Base-by-base conservation (phyloP, 2,113 vertebrate genomes). In the Bufo bufo region DNA sequence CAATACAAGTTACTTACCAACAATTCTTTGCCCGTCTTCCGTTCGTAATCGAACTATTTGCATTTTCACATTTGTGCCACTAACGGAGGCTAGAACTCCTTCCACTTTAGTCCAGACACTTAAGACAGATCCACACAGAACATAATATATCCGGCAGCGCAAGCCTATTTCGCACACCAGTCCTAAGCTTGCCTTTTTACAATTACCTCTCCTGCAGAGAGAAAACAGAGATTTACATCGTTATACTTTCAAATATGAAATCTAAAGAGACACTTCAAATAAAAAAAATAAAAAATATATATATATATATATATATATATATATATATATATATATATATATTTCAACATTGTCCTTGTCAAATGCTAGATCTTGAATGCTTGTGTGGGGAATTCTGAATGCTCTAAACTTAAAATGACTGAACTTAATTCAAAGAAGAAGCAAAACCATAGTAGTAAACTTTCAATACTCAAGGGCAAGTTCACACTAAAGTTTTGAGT, bases 31-130 rank as follows among this genome's bases (percentile, higher is more conserved):
- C 19, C 97, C 98, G 0, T 99, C 98, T 84, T 99, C 98, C 0
- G 98, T 98, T 92, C 97, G 92, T 16, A 99, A 95, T 3, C 98
- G 97, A 4, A 99, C 98, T 0, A 99, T 99, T 78, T 99, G 98
- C 96, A 99, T 99, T 90, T 99, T 99, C 17, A 99, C 97, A 3
- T 99, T 99, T 49, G 96, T 96, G 85, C 98, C 98, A 0, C 98
- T 97, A 92, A 99, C 97, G 0, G 98, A 98, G 0, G 97, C 96
- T 0, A 99, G 94, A 4, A 99, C 98, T 0, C 96, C 97, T 83
- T 99, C 98, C 54, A 99, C 97, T 92, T 99, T 98, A 3, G 97
- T 99, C 98, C 98, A 99, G 91, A 99, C 98, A 0, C 98, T 99
- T 87, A 99, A 93, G 4, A 99, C 98, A 0, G 98, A 99, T 72